Base-by-base conservation (phyloP, 2,797 vertebrate genomes). In the Poecilia wingei region DNA sequence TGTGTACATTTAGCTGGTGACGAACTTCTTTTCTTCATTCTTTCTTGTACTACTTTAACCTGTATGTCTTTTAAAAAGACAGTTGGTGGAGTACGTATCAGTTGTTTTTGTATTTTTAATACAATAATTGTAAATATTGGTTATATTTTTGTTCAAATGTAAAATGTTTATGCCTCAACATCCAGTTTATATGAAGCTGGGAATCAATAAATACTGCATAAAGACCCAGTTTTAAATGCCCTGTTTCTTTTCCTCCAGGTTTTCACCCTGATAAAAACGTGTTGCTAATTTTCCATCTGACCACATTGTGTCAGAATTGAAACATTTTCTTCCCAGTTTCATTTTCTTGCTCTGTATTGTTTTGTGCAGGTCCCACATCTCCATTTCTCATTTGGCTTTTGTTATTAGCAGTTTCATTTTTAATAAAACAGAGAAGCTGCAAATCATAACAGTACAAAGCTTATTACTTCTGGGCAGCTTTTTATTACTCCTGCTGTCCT, bases 131-230 rank as follows among this genome's bases (percentile, higher is more conserved):
- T 99, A 99, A 97, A 99, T 99, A 99, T 97, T 97, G 98, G 98
- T 99, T 99, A 96, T 99, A 99, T 99, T 99, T 99, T 99, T 99
- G 98, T 99, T 99, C 97, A 99, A 99, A 99, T 98, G 98, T 99
- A 98, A 97, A 97, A 99, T 98, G 98, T 99, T 99, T 98, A 99
- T 98, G 98, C 98, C 97, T 99, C 97, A 98, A 98, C 96, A 96
- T 97, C 98, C 97, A 97, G 98, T 98, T 98, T 97, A 96, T 98
- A 98, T 91, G 96, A 97, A 97, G 97, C 97, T 98, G 98, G 97
- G 95, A 97, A 97, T 97, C 97, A 99, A 99, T 98, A 98, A 98
- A 98, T 97, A 97, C 96, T 91, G 93, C 91, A 90, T 94, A 94
- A 94, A 94, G 91, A 94, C 78, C 76, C 90, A 91, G 92, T 87